Evolutionary conservation across 2,797 vertebrate species (phyloP), one percentile per base, ranked within the genome.

Genomic region (Huso huso): DNA sequence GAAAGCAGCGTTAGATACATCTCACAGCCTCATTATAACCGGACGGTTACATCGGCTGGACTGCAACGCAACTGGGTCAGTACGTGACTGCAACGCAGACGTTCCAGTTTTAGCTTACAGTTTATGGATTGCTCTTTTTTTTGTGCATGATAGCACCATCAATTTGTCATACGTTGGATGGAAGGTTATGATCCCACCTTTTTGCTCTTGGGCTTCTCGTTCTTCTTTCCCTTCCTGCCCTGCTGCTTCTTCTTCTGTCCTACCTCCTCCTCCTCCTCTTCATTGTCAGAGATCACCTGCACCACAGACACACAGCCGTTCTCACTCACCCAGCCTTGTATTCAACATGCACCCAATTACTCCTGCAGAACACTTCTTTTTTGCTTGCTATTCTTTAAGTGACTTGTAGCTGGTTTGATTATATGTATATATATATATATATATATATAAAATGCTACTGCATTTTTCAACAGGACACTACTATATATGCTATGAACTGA

Each of bases 221-320:
- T 86, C 78, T 82, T 85, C 76, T 85, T 86, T 74, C 68, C 76
- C 64, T 77, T 79, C 71, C 72, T 53, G 63, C 75, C 69, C 65
- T 70, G 51, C 37, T 81, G 68, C 64, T 61, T n/a, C 51, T 48
- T 12, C 49, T 1, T 2, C 51, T 12, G 6, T 4, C 49, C 57
- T 81, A 0, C 37, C 23, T 4, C 68, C 13, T 66, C 66, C 15
- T 68, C 63, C 48, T 18, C 15, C 15, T 18, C 15, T 18, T 62
- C 61, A 9, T 61, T 49, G 9, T 51, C 53, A 18, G 67, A 76
- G 74, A 77, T 68, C 50, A 80, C 84, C 85, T 88, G 75, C 68
- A 76, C 76, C 51, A 78, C 74, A 77, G 68, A 81, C 67, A 70
- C 63, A 82, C 71, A 78, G 8, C 76, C 62, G 73, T 1, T 6